Evolutionary conservation across 2,113 vertebrate genomes (phyloP).

Genomic region (Xiphophorus couchianus): DNA sequence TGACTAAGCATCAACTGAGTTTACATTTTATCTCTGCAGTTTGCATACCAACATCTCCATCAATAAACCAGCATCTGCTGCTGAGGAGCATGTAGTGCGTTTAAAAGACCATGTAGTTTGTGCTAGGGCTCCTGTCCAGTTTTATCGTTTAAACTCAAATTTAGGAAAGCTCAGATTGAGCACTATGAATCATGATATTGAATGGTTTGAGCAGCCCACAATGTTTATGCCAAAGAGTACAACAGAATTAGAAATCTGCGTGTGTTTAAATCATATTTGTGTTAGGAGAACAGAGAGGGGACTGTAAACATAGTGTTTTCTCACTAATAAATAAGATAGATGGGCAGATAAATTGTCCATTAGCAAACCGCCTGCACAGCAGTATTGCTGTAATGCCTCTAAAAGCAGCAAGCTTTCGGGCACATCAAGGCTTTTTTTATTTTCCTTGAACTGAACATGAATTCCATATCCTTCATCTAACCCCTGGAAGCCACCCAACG

Average conservation of each 20-base stretch:
- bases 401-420: constrained; percentile 24
- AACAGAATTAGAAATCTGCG: constrained; percentile 13
- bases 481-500: neutral
- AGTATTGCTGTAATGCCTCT: constrained; percentile 51
- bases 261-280: constrained; percentile 35
- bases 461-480: neutral
- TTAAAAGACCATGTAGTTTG: neutral
- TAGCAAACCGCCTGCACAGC: constrained; percentile 68
- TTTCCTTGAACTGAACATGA: constrained; percentile 39
- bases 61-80: neutral
- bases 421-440: constrained; percentile 31
- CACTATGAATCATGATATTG: neutral
- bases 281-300: constrained; percentile 27
- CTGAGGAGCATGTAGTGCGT: neutral
- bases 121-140: neutral
- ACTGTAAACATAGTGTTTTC: constrained; percentile 52
- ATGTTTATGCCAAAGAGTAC: neutral
- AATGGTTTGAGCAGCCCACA: neutral
- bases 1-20: neutral
- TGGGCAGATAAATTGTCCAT: constrained; percentile 54
- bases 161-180: neutral
- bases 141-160: neutral
- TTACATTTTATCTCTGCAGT: neutral
- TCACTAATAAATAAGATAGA: constrained; percentile 70
- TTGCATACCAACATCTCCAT: neutral